These are phyloP conservation scores for Cryptoleucopteryx plumbea DNA, from an alignment of 2,113 vertebrate genomes.

Conservation along the genomic window DNA sequence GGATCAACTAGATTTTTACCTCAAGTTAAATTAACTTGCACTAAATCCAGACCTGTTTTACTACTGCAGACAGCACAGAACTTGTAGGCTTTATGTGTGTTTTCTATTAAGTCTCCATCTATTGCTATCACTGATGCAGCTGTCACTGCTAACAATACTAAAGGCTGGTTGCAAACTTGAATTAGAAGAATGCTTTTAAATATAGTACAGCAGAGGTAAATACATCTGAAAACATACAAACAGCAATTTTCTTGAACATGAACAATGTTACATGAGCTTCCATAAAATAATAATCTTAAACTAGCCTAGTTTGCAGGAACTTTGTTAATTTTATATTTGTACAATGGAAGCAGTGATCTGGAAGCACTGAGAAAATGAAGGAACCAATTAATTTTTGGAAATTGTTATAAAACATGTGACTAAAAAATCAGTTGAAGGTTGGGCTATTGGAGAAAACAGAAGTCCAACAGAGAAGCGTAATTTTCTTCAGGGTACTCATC, in stretches of 20 bases:
- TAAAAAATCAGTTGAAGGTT: background rate
- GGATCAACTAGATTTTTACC: background rate
- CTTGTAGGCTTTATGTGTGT: background rate
- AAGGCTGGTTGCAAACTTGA: background rate
- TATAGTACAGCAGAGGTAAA: background rate
- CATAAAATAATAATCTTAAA: background rate
- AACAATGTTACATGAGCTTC: background rate
- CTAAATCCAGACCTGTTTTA: background rate
- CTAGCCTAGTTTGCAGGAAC: background rate
- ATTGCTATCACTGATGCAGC: background rate
- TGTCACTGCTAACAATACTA: background rate
- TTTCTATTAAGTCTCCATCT: background rate
- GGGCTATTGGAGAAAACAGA: background rate
- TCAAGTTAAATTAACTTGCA: background rate
- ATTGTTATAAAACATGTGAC: background rate
- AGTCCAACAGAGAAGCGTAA: background rate
- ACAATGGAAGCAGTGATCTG: background rate
- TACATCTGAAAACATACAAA: background rate
- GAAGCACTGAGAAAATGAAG: background rate
- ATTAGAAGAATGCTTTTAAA: background rate
- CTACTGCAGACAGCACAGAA: background rate
- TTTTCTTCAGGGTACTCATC: background rate
- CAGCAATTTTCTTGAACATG: background rate
- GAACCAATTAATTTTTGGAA: background rate
- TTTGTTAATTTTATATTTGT: background rate